Evolutionary conservation across 2,113 vertebrate genomes (phyloP).

Genomic region (Microcebus lehilahytsara): DNA sequence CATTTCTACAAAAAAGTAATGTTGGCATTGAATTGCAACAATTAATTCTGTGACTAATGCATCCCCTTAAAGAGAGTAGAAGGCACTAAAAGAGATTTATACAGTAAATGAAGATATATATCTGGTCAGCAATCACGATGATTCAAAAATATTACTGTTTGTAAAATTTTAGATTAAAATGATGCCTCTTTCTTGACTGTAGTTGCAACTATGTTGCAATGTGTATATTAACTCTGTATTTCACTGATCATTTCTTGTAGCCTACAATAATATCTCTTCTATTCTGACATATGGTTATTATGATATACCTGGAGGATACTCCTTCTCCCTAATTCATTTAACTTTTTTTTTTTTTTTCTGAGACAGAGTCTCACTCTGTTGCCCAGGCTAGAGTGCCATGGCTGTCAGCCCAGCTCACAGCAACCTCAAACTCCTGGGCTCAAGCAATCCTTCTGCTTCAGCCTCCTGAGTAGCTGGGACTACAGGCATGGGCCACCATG

Average conservation of each 20-base stretch:
- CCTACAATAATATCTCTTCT: background rate
- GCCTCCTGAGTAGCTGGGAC: no score
- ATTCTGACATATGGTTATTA: background rate
- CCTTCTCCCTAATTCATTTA: background rate
- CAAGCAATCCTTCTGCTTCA: no score
- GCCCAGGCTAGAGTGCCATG: no score
- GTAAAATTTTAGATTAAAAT: background rate
- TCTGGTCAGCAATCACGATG: background rate
- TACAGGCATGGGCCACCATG: no score
- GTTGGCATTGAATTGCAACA: conserved; percentile 65
- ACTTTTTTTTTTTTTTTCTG: background rate
- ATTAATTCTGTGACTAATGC: conserved; percentile 63
- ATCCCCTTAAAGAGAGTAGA: conserved; percentile 53
- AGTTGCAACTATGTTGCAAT: background rate
- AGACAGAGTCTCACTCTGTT: no score
- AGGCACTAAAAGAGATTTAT: conserved; percentile 37
- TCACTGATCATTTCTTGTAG: background rate
- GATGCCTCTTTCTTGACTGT: background rate
- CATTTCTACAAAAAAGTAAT: conserved; percentile 65
- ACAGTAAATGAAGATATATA: conserved; percentile 9
- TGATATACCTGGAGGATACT: background rate
- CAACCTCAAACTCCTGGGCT: no score
- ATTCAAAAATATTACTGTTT: background rate
- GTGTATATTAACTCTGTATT: background rate
- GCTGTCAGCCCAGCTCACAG: no score